Evolutionary conservation across 2,797 vertebrate species (phyloP).

Genomic region (Corythornis leucogaster): DNA sequence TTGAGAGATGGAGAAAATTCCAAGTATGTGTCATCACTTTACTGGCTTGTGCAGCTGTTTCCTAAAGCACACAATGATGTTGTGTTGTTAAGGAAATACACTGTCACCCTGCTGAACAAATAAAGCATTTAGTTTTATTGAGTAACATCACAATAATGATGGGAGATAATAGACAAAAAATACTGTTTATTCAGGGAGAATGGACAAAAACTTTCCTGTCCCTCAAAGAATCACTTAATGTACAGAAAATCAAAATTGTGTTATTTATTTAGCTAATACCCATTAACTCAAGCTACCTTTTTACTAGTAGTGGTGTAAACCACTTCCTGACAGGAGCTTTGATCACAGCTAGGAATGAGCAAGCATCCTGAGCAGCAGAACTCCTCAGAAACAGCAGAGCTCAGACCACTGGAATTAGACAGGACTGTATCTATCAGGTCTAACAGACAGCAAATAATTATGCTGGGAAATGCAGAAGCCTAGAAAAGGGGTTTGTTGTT

Average conservation of each 20-base stretch:
- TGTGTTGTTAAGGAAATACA: conserved; percentile 77
- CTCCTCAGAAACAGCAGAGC: not conserved
- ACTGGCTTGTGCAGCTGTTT: conserved; percentile 76
- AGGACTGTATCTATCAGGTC: not conserved
- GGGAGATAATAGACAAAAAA: conserved; percentile 72
- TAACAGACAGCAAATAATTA: not conserved
- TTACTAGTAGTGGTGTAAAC: conserved; percentile 5
- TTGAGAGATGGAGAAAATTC: conserved; percentile 76
- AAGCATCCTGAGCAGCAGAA: conserved; percentile 2
- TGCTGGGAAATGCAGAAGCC: not conserved
- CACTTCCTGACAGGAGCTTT: conserved; percentile 16
- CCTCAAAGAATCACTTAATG: conserved; percentile 40
- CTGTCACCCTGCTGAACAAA: conserved; percentile 72
- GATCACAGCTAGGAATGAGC: not conserved
- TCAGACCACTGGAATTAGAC: not conserved
- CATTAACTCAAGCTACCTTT: conserved; percentile 39
- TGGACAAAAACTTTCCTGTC: conserved; percentile 65
- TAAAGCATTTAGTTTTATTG: conserved; percentile 77
- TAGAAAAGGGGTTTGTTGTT: not conserved
- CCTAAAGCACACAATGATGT: conserved; percentile 75
- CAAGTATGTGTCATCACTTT: conserved; percentile 79
- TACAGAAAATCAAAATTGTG: conserved; percentile 35
- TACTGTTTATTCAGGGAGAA: conserved; percentile 72
- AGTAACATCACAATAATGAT: conserved; percentile 69
- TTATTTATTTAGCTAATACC: conserved; percentile 27